phyloP scores from a whole-genome alignment of 2,888 invertebrate genomes.

The Sialis fuliginosa region DNA sequence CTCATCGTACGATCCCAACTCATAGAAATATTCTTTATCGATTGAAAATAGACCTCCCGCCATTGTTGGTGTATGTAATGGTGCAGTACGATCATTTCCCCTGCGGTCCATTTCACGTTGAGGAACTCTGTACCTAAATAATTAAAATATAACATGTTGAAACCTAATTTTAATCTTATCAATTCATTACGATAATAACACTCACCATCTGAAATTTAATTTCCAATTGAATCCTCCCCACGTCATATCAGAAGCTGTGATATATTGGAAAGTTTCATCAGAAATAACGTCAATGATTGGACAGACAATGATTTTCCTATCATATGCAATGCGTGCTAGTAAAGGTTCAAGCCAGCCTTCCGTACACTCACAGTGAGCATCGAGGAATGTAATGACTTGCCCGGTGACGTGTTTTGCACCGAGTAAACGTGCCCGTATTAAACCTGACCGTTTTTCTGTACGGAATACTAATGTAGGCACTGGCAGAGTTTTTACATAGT shows the following conservation, averaged over 20 bases:
- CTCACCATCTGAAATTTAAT: slow-evolving; percentile 92
- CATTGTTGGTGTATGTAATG: slow-evolving; percentile 93
- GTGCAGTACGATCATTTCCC: slow-evolving; percentile 81
- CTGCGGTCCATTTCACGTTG: slow-evolving; percentile 90
- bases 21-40: slow-evolving; percentile 91
- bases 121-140: slow-evolving; percentile 82
- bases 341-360: slow-evolving; percentile 98
- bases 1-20: slow-evolving; percentile 94
- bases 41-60: slow-evolving; percentile 93
- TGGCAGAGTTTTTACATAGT: slow-evolving; percentile 71
- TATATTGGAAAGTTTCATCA: slow-evolving; percentile 97
- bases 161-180: background rate
- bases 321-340: slow-evolving; percentile 75
- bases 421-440: slow-evolving; percentile 85
- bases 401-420: slow-evolving; percentile 89
- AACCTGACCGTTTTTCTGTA: slow-evolving; percentile 82
- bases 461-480: slow-evolving; percentile 76
- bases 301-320: slow-evolving; percentile 87
- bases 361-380: slow-evolving; percentile 96
- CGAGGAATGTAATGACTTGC: slow-evolving; percentile 87
- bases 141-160: slow-evolving; percentile 1
- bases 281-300: slow-evolving; percentile 99
- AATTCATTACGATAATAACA: slow-evolving; percentile 6
- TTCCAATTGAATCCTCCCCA: slow-evolving; percentile 99
- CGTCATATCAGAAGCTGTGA: slow-evolving; percentile 96